Percentiles rank a stretch among this genome's conserved stretches.
These are phyloP conservation scores for Caenorhabditis sp. DNA, from an alignment of 2,888 invertebrate species.

Conservation along the genomic window DNA sequence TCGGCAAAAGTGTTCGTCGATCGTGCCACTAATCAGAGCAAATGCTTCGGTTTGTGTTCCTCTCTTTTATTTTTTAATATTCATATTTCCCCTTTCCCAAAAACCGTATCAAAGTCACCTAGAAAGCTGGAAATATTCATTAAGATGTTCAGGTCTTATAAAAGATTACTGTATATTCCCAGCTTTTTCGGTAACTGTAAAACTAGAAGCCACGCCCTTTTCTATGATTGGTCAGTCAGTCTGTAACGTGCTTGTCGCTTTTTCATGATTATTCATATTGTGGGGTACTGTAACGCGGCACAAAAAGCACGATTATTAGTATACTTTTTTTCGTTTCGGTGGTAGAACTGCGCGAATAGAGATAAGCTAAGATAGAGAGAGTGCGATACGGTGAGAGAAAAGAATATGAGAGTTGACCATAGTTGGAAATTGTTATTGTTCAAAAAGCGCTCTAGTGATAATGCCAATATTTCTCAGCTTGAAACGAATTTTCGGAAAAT, in stretches of 20 bases:
- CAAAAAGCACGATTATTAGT: not conserved
- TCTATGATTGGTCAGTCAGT: not conserved
- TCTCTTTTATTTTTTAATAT: not conserved
- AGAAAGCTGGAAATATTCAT: no score
- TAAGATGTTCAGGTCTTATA: no score
- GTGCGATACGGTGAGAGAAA: no score
- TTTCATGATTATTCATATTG: not conserved
- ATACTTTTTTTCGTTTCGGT: not conserved
- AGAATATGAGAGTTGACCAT: no score
- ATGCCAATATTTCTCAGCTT: no score
- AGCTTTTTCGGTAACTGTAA: no score
- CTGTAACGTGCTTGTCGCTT: not conserved
- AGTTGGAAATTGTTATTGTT: no score
- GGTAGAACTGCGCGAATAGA: not conserved
- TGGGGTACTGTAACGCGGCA: conserved; percentile 1
- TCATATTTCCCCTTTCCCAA: not conserved
- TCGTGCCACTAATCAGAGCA: conserved; percentile 99
- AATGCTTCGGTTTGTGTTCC: conserved; percentile 91
- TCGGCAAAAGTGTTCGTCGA: conserved; percentile 99
- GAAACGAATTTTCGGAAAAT: no score
- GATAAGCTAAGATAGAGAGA: no score
- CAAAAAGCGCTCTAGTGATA: no score
- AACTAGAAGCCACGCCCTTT: not conserved
- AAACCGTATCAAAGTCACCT: no score
- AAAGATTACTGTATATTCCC: no score